phyloP scores from a whole-genome alignment of 2,797 vertebrate species.

The Arctocebus calabarensis region DNA sequence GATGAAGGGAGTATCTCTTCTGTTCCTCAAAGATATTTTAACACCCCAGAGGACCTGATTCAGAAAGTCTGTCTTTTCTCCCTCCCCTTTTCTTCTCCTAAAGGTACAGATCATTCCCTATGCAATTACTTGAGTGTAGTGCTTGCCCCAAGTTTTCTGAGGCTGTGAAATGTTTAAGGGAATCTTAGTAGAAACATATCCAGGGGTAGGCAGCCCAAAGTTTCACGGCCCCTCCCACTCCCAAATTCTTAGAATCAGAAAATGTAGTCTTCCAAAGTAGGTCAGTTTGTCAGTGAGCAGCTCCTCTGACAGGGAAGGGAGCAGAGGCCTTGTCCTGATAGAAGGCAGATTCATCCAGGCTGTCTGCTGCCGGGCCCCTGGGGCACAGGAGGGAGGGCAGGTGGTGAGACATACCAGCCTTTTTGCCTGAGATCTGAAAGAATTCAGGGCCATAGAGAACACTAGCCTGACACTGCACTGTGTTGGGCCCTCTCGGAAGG shows the following conservation, averaged over 20 bases:
- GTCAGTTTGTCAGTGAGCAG: conserved; percentile 74
- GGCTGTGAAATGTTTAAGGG: conserved; percentile 58
- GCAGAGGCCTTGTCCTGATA: conserved; percentile 75
- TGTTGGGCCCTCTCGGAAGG: neutral
- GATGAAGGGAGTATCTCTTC: neutral
- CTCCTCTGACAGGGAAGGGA: conserved; percentile 71
- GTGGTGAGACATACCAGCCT: neutral
- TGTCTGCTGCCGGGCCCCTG: conserved; percentile 20
- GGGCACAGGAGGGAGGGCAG: neutral
- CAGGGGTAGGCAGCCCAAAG: conserved; percentile 68
- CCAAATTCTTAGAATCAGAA: conserved; percentile 81
- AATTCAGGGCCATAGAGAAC: conserved; percentile 11
- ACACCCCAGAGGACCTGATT: neutral
- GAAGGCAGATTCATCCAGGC: conserved; percentile 63
- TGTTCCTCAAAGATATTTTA: conserved; percentile 31
- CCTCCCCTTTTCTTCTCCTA: neutral
- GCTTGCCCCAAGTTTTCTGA: conserved; percentile 45
- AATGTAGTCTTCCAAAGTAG: conserved; percentile 80
- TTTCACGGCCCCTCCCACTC: conserved; percentile 73
- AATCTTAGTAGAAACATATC: conserved; percentile 48
- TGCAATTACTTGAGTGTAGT: conserved; percentile 1
- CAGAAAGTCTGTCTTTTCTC: neutral
- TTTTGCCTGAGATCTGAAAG: conserved; percentile 45
- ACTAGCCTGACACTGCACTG: conserved; percentile 22
- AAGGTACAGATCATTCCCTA: conserved; percentile 10